Evolutionary conservation across 1,140 invertebrate species (phyloP).

Genomic region (Lordiphosa clarofinis): DNA sequence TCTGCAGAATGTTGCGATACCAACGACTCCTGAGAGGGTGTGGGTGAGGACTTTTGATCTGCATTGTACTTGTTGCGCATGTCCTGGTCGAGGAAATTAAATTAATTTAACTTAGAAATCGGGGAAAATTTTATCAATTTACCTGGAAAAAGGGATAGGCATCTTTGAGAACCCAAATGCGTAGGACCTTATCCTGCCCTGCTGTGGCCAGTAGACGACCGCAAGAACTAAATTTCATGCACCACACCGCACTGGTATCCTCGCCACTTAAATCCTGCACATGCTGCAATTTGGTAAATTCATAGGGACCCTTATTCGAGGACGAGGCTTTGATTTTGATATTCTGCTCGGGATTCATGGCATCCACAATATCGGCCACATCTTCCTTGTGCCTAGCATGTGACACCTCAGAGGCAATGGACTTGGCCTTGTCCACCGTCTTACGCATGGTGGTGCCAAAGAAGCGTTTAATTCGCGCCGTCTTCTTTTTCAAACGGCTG

Average conservation of each 20-base stretch:
- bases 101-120: background rate
- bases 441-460: slow-evolving; percentile 92
- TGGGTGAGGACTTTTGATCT: slow-evolving; percentile 91
- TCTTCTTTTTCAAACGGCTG: slow-evolving; percentile 81
- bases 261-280: slow-evolving; percentile 90
- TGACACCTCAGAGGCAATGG: slow-evolving; percentile 91
- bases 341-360: slow-evolving; percentile 90
- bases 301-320: slow-evolving; percentile 97
- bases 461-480: slow-evolving; percentile 89
- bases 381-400: slow-evolving; percentile 92
- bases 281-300: slow-evolving; percentile 88
- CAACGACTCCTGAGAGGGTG: slow-evolving; percentile 92
- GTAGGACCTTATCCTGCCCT: slow-evolving; percentile 95
- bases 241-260: slow-evolving; percentile 97
- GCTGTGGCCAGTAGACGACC: slow-evolving; percentile 96
- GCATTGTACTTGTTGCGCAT: slow-evolving; percentile 96
- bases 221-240: slow-evolving; percentile 98
- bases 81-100: slow-evolving; percentile 85
- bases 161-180: slow-evolving; percentile 96
- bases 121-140: slow-evolving; percentile 32
- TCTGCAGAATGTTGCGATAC: slow-evolving; percentile 88
- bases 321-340: slow-evolving; percentile 96
- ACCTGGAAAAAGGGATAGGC: slow-evolving; percentile 92
- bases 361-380: slow-evolving; percentile 90
- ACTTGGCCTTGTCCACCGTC: slow-evolving; percentile 94